Evolutionary conservation across 2,888 invertebrate genomes (phyloP).

Genomic region (Athalia circularis): DNA sequence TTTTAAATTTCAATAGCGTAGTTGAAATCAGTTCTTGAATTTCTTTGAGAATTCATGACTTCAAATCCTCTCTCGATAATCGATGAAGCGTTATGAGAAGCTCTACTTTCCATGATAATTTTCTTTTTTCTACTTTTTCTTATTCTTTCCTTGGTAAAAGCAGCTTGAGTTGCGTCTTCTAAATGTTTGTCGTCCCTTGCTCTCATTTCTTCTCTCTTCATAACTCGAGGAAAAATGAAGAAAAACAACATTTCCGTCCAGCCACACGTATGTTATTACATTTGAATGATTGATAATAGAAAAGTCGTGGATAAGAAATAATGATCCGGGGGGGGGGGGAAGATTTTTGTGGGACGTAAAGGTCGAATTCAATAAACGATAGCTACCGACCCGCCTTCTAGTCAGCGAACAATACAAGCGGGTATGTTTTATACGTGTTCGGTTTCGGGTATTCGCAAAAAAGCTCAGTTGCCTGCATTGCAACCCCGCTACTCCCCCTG

Average conservation of each 20-base stretch:
- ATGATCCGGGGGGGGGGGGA: background rate
- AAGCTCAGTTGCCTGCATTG: slow-evolving; percentile 39
- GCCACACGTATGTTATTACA: background rate
- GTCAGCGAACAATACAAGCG: slow-evolving; percentile 45
- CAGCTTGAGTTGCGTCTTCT: too few species aligned
- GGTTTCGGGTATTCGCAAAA: slow-evolving; percentile 45
- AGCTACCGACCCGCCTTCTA: slow-evolving; percentile 29
- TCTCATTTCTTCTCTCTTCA: too few species aligned
- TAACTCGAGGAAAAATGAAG: background rate
- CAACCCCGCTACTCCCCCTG: slow-evolving; percentile 40
- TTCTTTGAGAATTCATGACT: slow-evolving; percentile 59
- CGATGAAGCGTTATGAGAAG: slow-evolving; percentile 50
- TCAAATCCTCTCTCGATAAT: slow-evolving; percentile 59
- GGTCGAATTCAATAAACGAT: slow-evolving; percentile 60
- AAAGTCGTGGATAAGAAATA: background rate
- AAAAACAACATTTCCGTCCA: background rate
- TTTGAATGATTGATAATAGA: slow-evolving; percentile 18
- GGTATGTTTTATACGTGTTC: slow-evolving; percentile 53
- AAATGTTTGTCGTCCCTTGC: too few species aligned
- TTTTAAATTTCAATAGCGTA: slow-evolving; percentile 57
- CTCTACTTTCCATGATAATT: slow-evolving; percentile 17
- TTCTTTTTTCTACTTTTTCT: too few species aligned
- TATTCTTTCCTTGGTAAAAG: too few species aligned
- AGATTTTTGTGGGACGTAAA: slow-evolving; percentile 41
- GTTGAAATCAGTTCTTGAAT: slow-evolving; percentile 56